These are phyloP conservation scores for Amazona ochrocephala DNA, from an alignment of 2,797 vertebrate genomes.

Conservation along the genomic window DNA sequence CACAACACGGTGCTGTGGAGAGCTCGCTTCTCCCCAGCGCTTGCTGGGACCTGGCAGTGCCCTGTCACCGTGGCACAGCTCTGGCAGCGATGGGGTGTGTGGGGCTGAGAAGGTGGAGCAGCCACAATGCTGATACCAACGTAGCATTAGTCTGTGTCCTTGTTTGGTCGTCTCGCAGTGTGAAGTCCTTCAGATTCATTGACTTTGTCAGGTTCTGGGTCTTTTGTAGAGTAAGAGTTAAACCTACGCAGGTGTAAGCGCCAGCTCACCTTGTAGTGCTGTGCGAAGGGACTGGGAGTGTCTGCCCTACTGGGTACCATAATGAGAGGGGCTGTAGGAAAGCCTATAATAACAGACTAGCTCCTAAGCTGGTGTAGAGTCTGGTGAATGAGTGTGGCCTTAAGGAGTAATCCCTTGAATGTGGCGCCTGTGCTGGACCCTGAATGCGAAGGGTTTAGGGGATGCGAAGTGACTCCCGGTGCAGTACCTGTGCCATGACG, in stretches of 20 bases:
- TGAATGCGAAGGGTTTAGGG: rapidly evolving
- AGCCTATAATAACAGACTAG: neutral
- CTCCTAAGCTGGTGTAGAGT: neutral
- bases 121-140: too few relatives aligned
- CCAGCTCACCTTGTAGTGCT: neutral
- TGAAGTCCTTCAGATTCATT: neutral
- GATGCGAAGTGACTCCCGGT: neutral
- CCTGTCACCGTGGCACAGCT: neutral
- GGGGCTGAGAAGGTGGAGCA: neutral
- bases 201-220: neutral
- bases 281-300: neutral
- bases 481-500: neutral
- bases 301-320: too few relatives aligned
- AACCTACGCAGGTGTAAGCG: neutral
- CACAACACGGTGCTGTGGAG: too few relatives aligned
- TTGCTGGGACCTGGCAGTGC: neutral
- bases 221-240: neutral
- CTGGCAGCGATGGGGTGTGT: neutral
- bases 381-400: neutral
- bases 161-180: neutral
- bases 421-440: neutral
- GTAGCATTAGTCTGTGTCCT: neutral
- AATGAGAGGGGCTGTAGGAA: neutral
- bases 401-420: neutral
- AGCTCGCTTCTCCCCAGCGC: rapidly evolving